Base-by-base conservation (phyloP, 2,888 invertebrate genomes). In the Clistopyga incitator region DNA sequence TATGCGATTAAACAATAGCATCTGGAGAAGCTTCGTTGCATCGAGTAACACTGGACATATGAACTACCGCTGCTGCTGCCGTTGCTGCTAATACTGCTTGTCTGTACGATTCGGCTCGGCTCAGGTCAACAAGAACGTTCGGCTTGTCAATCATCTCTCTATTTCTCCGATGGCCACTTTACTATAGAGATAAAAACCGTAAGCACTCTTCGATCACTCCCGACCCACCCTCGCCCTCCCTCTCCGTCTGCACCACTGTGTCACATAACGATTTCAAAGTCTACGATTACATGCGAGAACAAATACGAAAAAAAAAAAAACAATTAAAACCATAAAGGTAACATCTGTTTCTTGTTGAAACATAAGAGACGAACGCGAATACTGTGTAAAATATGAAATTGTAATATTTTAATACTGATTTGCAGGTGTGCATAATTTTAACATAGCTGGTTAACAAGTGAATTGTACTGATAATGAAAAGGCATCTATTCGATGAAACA, bases 401-500 rank as follows among this genome's bases (percentile, higher is more conserved):
- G 93, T 93, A 92, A 93, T 93, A 93, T 93, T 93, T 93, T 93
- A 93, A 91, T 93, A 93, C 93, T 93, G 92, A 93, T 93, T 93
- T 93, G 93, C 93, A 93, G 92, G 92, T 93, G 91, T 93, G 93
- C 92, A 92, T 92, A 92, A 92, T 91, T 92, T 92, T 92, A 91
- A 92, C 87, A 91, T 92, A 92, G 92, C 91, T 91, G 91, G 89
- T 90, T 90, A 89, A 80, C 61, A 91, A 91, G 89, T 89, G 89
- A 90, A 91, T 91, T 91, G 91, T 92, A 91, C 90, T 89, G 92
- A 91, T 89, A 88, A 86, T 71, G 81, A 84, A 88, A 88, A 87
- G 84, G 85, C 88, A 89, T 89, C 88, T 86, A 86, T 88, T 89
- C 86, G 88, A 90, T 88, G 89, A 87, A 88, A 87, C 88, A 77